phyloP scores from a whole-genome alignment of 1,140 invertebrate species.

The Ephestia elutella region DNA sequence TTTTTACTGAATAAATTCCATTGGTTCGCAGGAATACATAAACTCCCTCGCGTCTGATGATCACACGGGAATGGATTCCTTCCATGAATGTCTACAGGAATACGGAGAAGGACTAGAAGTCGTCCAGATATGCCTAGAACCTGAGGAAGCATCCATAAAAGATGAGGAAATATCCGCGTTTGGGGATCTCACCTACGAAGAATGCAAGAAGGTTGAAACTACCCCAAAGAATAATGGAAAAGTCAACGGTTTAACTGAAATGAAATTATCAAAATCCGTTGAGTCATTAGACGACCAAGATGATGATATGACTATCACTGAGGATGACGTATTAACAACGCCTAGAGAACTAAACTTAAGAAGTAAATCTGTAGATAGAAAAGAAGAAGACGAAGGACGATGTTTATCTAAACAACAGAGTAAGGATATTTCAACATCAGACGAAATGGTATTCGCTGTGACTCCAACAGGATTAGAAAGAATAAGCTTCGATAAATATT shows the following conservation, averaged over 20 bases:
- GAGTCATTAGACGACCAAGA: constrained; percentile 66
- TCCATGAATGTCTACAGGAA: constrained; percentile 77
- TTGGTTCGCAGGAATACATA: constrained; percentile 64
- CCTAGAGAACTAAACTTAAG: constrained; percentile 59
- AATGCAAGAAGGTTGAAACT: constrained; percentile 46
- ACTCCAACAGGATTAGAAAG: constrained; percentile 70
- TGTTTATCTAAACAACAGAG: constrained; percentile 63
- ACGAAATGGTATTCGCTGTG: constrained; percentile 73
- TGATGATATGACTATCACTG: constrained; percentile 72
- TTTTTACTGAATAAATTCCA: not conserved
- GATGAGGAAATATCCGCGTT: constrained; percentile 68
- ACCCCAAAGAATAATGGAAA: constrained; percentile 26
- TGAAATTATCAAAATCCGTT: constrained; percentile 61
- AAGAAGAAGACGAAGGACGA: constrained; percentile 42
- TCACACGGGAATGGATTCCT: constrained; percentile 76
- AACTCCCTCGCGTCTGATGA: constrained; percentile 75
- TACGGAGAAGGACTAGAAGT: constrained; percentile 77
- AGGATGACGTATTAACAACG: constrained; percentile 55
- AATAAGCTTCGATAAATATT: constrained; percentile 70
- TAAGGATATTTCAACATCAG: constrained; percentile 71
- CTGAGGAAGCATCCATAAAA: constrained; percentile 68
- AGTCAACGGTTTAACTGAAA: constrained; percentile 43
- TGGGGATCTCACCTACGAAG: constrained; percentile 67
- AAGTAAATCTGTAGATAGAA: constrained; percentile 53
- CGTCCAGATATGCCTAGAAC: constrained; percentile 76